phyloP scores from a whole-genome alignment of 1,140 invertebrate genomes.

The Trichonephila clavipes region DNA sequence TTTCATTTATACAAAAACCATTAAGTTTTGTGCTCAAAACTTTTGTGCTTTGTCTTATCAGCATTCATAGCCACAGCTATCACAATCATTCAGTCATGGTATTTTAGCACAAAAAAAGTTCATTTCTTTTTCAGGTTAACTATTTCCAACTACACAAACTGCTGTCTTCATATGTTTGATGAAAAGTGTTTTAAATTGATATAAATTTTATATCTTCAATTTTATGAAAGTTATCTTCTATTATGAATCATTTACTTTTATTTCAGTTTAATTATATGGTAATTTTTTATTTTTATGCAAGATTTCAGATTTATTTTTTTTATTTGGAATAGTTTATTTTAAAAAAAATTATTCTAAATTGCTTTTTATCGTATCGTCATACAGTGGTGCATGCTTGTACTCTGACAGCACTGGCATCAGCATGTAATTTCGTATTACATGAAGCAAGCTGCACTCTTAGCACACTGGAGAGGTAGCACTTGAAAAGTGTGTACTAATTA shows the following conservation, averaged over 20 bases:
- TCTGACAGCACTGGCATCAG: conserved; percentile 70
- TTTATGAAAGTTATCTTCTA: neutral
- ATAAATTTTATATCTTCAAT: neutral
- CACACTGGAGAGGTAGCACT: conserved; percentile 52
- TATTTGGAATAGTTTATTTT: neutral
- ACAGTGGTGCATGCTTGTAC: conserved; percentile 56
- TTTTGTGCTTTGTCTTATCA: conserved; percentile 54
- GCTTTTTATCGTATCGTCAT: too few relatives aligned
- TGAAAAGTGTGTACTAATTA: conserved; percentile 14
- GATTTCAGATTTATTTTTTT: neutral
- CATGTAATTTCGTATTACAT: conserved; percentile 73
- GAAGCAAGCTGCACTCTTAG: conserved; percentile 58
- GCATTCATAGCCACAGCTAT: conserved; percentile 55
- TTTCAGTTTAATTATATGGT: neutral
- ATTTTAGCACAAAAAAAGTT: conserved; percentile 66
- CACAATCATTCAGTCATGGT: conserved; percentile 60
- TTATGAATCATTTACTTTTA: neutral
- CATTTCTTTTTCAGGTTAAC: conserved; percentile 63
- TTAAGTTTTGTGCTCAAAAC: conserved; percentile 74
- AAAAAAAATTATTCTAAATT: too few relatives aligned
- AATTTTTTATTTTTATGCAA: neutral
- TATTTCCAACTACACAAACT: conserved; percentile 12
- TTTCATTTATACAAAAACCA: conserved; percentile 73
- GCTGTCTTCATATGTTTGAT: conserved; percentile 10
- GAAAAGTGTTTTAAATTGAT: neutral